A percentile compares a stretch with the other conserved stretches of the same genome.
Conservation (phyloP, 2,888 invertebrate species). For the Bembecia ichneumoniformis region DNA sequence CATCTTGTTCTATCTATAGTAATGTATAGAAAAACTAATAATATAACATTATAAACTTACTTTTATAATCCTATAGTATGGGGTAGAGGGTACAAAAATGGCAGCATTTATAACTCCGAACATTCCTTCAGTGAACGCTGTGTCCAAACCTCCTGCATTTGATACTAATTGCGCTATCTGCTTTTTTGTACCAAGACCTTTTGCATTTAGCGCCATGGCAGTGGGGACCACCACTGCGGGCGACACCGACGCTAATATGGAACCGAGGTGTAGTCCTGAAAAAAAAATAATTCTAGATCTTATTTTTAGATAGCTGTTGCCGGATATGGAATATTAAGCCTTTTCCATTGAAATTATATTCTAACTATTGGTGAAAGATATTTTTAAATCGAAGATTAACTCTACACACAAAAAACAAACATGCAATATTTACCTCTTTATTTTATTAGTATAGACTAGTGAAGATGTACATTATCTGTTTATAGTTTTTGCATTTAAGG, state of each 20-base stretch:
- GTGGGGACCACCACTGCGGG: conserved; percentile 97
- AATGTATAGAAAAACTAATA: no score
- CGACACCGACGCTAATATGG: conserved; percentile 92
- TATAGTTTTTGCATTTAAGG: no score
- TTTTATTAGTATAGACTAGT: no score
- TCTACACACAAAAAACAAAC: no score
- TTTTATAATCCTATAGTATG: conserved; percentile 67
- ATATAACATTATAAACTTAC: conserved; percentile 26
- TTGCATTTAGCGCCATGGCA: conserved; percentile 81
- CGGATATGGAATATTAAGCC: no score
- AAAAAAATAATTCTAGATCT: no score
- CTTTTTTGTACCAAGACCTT: conserved; percentile 90
- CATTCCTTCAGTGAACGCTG: conserved; percentile 93
- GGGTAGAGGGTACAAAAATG: conserved; percentile 82
- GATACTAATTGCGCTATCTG: conserved; percentile 94
- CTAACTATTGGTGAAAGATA: no score
- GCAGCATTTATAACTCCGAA: conserved; percentile 92
- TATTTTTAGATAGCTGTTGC: no score
- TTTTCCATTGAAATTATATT: no score
- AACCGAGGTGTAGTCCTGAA: conserved; percentile 81
- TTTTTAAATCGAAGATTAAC: no score
- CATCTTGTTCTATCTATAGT: conserved; percentile 2
- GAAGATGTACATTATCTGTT: no score
- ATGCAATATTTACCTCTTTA: no score
- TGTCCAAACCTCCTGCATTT: conserved; percentile 94